These are phyloP conservation scores for Scaptodrosophila latifasciaeformis DNA, from an alignment of 2,888 invertebrate species.

Conservation along the genomic window DNA sequence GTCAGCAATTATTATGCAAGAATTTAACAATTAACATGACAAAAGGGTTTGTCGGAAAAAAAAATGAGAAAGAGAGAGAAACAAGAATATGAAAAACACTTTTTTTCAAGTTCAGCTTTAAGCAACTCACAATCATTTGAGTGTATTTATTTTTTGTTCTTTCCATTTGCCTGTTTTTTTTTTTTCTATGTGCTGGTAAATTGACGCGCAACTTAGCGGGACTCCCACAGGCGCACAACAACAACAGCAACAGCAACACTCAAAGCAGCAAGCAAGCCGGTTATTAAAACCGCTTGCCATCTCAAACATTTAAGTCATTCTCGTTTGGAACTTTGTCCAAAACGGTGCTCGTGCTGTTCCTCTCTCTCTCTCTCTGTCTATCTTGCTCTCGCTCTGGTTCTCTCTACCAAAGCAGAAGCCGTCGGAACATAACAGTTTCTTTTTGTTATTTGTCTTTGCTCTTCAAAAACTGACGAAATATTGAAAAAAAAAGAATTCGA, in stretches of 20 bases:
- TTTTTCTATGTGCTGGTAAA: background rate
- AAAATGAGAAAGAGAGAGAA: background rate
- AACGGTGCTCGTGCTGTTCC: slow-evolving; percentile 38
- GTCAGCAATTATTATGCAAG: background rate
- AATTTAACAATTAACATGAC: background rate
- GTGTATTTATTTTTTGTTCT: no score
- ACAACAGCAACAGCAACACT: slow-evolving; percentile 15
- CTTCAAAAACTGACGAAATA: slow-evolving; percentile 12
- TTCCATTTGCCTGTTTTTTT: no score
- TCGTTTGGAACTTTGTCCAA: slow-evolving; percentile 42
- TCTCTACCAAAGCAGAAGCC: no score
- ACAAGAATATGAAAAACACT: no score
- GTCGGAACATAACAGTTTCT: slow-evolving; percentile 26
- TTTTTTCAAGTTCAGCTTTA: no score
- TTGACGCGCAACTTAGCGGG: slow-evolving; percentile 17
- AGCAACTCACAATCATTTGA: no score
- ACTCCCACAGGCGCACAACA: slow-evolving; percentile 22
- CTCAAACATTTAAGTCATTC: slow-evolving; percentile 48
- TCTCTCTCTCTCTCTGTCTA: no score
- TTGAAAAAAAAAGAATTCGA: slow-evolving; percentile 10
- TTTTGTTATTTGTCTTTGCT: slow-evolving; percentile 6
- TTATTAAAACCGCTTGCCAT: slow-evolving; percentile 45
- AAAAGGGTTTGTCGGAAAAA: background rate
- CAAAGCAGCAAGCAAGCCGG: slow-evolving; percentile 42
- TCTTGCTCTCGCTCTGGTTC: no score